Evolutionary conservation across 2,888 invertebrate species (phyloP).

Genomic region (Aleiodes alternator): DNA sequence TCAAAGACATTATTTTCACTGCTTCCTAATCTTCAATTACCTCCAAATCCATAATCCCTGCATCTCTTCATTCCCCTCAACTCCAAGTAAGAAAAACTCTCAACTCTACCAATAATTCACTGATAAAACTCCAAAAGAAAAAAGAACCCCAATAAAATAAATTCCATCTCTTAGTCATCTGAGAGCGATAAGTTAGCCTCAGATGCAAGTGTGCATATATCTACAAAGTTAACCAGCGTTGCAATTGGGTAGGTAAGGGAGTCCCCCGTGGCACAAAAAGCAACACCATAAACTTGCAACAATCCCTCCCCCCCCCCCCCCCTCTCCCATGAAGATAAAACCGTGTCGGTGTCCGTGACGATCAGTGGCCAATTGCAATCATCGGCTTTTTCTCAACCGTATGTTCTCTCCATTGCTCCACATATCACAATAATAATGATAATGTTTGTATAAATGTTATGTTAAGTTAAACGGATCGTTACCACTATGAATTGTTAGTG

Average conservation of each 20-base stretch:
- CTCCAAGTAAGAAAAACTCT: too few species aligned
- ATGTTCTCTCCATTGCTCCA: neutral
- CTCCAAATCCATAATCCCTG: too few species aligned
- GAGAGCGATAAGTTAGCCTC: neutral
- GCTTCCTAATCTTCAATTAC: too few species aligned
- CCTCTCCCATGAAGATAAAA: constrained; percentile 20
- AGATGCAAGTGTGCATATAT: too few species aligned
- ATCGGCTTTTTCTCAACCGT: neutral
- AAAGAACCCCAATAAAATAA: neutral
- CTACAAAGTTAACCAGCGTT: constrained; percentile 3
- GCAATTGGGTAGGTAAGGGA: constrained; percentile 11
- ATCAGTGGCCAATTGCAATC: constrained; percentile 7
- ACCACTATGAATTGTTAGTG: constrained; percentile 40
- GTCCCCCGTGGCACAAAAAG: neutral
- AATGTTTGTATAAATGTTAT: too few species aligned
- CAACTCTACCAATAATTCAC: too few species aligned
- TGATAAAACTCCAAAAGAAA: too few species aligned
- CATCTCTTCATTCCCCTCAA: too few species aligned
- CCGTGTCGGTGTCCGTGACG: constrained; percentile 17
- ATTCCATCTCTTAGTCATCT: neutral
- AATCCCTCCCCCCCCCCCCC: neutral
- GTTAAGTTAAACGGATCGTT: constrained; percentile 27
- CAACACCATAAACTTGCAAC: neutral
- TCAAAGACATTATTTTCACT: too few species aligned
- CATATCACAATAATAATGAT: constrained; percentile 3